Base-by-base conservation (phyloP, 1,140 invertebrate genomes). In the Neodiprion virginianus region DNA sequence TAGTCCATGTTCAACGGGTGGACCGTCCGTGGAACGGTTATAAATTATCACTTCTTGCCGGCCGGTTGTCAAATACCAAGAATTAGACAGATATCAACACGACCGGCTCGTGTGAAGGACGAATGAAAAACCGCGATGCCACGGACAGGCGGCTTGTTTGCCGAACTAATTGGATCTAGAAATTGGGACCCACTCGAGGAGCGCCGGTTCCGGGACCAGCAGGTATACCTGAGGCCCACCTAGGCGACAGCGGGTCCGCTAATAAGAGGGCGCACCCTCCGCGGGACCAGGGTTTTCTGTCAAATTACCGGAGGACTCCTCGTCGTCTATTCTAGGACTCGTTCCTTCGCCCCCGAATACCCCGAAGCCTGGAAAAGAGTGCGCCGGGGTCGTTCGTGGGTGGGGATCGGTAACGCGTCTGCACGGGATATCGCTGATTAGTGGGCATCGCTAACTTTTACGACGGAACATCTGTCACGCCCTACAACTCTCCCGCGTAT, bases 21-120 rank as follows among this genome's bases (percentile, higher is more conserved):
- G 28, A 40, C 28, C 28, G 5, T 40, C 53, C 53, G 53, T 40
- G 5, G 53, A 17, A 61, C 53, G 11, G 53, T 61, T 12, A 61
- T 61, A 14, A 61, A 61, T 61, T 61, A 61, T 61, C n/a, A 61
- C 53, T 61, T 61, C 7, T 61, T 12, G 53, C n/a, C 53, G 76
- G 74, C 72, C 77, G 78, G 69, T 28, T 73, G 76, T 75, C 75
- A 67, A 65, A 74, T 71, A 77, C 71, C 75, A 78, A 77, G 76
- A 79, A 75, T 76, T 61, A 73, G 14, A 47, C 53, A 23, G 40
- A 14, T 67, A 71, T n/a, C n/a, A n/a, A 71, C 14, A 48, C 28
- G 2, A 48, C 17, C 17, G 3, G 17, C 21, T 28, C 67, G 67
- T 4, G 40, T 17, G 67, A 68, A 21, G 40, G 12, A 12, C 67